Evolutionary conservation across 2,888 invertebrate genomes (phyloP), one percentile per base, ranked within the genome.

Genomic region (Caenorhabditis afra): DNA sequence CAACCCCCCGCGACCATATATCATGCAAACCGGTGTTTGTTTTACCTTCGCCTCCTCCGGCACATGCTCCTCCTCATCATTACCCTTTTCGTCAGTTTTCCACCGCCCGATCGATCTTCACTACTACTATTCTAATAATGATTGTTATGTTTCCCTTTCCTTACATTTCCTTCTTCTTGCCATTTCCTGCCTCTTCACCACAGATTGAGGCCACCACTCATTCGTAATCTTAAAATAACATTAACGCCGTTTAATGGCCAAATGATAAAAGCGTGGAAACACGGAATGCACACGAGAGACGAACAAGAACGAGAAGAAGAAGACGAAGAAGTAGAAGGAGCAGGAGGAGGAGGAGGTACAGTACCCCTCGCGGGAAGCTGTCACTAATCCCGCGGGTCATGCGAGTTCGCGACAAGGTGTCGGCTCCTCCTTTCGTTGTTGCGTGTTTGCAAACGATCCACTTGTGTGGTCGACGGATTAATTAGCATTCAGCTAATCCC

Each of bases 221-320:
- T 77, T 77, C 77, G 70, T 77, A 77, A 77, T 77, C 77, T 77
- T 77, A 65, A 77, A 77, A 77, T 71, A 77, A 77, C 77, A 77
- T 71, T 77, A 68, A 64, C 76, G 23, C 68, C 45, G 23, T 67
- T 67, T 75, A 67, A 68, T 68, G 16, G 62, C 65, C 23, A 29
- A 50, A 41, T 44, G 70, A 61, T 59, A 61, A 68, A 67, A 49
- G 45, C n/a, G 58, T 50, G 58, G 50, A 52, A 65, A n/a, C 41
- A 16, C 16, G 45, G 41, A 22, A 37, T 41, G 29, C 22, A 20
- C n/a, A 20, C n/a, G 3, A 14, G 55, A 23, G 29, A 29, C 11
- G 41, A 14, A 41, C 7, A 14, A 11, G 41, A 16, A 35, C 7
- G 29, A 53, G 35, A 35, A 57, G 37, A 37, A 10, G 18, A 16